These are phyloP conservation scores for Esox lucius DNA, from an alignment of 2,797 vertebrate genomes.

Conservation along the genomic window DNA sequence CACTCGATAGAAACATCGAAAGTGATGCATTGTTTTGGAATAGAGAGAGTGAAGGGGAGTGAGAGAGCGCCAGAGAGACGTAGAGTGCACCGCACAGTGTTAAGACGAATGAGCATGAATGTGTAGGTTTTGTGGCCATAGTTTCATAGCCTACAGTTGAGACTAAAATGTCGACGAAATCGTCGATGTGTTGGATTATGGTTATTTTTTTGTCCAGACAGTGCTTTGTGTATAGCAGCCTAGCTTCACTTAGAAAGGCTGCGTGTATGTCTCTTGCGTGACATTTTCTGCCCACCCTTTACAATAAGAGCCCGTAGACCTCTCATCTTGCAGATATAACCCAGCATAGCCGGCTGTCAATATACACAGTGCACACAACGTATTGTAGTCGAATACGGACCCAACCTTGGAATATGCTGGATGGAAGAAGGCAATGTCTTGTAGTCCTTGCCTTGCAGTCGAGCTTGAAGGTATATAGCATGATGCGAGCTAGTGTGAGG, in stretches of 20 bases:
- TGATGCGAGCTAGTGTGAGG: conserved; percentile 48
- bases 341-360: conserved; percentile 28
- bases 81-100: conserved; percentile 17
- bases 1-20: conserved; percentile 73
- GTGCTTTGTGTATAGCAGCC: background rate
- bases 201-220: background rate
- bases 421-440: conserved; percentile 48
- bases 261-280: conserved; percentile 44
- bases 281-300: conserved; percentile 19
- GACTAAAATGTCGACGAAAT: conserved; percentile 67
- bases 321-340: conserved; percentile 1
- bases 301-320: conserved; percentile 4
- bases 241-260: conserved; percentile 11
- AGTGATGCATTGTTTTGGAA: conserved; percentile 77
- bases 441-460: conserved; percentile 51
- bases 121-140: conserved; percentile 49
- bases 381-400: conserved; percentile 40
- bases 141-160: conserved; percentile 53
- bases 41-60: conserved; percentile 38
- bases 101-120: conserved; percentile 47
- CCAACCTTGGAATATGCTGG: conserved; percentile 35
- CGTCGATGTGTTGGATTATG: conserved; percentile 59
- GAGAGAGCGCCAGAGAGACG: conserved; percentile 10
- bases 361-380: conserved; percentile 29
- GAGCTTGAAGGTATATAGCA: conserved; percentile 23